phyloP scores from a whole-genome alignment of 2,888 invertebrate species.

The Eristalis intricaria region DNA sequence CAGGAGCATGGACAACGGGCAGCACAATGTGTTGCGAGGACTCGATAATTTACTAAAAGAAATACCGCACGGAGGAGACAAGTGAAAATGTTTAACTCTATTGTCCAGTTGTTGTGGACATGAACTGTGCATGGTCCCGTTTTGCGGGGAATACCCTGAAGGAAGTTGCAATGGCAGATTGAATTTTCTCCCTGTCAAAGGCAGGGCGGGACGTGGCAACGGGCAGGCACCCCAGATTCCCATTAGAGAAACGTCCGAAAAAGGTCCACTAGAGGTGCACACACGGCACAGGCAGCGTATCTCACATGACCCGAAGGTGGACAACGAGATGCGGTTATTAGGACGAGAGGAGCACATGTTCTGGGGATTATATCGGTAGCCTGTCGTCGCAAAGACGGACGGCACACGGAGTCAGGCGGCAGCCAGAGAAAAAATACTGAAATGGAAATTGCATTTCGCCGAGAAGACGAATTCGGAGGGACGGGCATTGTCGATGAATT shows the following conservation, averaged over 20 bases:
- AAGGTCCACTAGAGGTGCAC: conserved; percentile 36
- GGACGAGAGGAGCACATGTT: conserved; percentile 61
- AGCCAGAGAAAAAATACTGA: conserved; percentile 5
- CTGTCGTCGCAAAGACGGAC: conserved; percentile 38
- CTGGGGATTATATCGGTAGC: conserved; percentile 45
- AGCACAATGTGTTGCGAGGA: conserved; percentile 51
- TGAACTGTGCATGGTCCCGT: conserved; percentile 29
- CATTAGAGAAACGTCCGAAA: conserved; percentile 71
- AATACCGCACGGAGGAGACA: conserved; percentile 30
- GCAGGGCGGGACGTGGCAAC: conserved; percentile 1
- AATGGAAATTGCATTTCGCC: conserved; percentile 67
- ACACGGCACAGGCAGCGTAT: conserved; percentile 4
- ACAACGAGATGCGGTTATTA: conserved; percentile 47
- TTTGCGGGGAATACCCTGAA: conserved; percentile 57
- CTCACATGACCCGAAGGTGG: conserved; percentile 64
- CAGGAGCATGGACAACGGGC: not conserved
- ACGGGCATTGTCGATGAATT: conserved; percentile 16
- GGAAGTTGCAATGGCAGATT: conserved; percentile 66
- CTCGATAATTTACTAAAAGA: conserved; percentile 67
- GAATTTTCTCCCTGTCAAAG: conserved; percentile 57
- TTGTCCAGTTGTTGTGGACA: conserved; percentile 28
- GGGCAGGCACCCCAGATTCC: conserved; percentile 35
- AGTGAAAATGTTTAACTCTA: conserved; percentile 50
- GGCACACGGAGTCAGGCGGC: not conserved
- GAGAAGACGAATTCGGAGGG: conserved; percentile 30